phyloP scores from a whole-genome alignment of 1,140 invertebrate genomes.

The Vanessa atalanta region DNA sequence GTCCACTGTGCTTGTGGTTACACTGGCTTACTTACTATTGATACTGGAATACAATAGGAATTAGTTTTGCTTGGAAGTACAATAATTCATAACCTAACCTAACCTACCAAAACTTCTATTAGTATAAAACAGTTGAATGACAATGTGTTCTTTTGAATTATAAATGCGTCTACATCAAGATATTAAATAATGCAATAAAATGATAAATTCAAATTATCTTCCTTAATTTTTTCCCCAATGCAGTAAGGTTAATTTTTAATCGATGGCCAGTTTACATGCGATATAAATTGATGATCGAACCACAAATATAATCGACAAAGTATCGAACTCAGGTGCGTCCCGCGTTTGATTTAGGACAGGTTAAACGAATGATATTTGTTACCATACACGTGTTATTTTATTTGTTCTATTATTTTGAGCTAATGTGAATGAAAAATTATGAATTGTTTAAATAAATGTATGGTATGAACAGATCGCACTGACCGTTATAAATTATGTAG shows the following conservation, averaged over 20 bases:
- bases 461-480: not conserved
- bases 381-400: not conserved
- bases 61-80: too few species aligned
- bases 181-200: too few species aligned
- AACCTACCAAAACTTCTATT: too few species aligned
- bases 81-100: too few species aligned
- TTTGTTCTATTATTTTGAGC: not conserved
- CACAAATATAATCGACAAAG: not conserved
- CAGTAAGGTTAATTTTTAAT: not conserved
- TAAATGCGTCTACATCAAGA: too few species aligned
- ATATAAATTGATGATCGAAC: not conserved
- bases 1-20: too few species aligned
- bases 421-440: not conserved
- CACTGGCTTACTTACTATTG: too few species aligned
- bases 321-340: not conserved
- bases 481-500: not conserved
- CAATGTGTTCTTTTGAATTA: too few species aligned
- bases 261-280: not conserved
- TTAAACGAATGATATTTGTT: not conserved
- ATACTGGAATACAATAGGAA: too few species aligned
- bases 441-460: not conserved
- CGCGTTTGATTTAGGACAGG: not conserved
- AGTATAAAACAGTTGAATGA: too few species aligned
- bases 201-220: too few species aligned
- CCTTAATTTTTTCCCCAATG: not conserved